Evolutionary conservation across 2,888 invertebrate species (phyloP), one percentile per base, ranked within the genome.

Genomic region (Thera britannica): DNA sequence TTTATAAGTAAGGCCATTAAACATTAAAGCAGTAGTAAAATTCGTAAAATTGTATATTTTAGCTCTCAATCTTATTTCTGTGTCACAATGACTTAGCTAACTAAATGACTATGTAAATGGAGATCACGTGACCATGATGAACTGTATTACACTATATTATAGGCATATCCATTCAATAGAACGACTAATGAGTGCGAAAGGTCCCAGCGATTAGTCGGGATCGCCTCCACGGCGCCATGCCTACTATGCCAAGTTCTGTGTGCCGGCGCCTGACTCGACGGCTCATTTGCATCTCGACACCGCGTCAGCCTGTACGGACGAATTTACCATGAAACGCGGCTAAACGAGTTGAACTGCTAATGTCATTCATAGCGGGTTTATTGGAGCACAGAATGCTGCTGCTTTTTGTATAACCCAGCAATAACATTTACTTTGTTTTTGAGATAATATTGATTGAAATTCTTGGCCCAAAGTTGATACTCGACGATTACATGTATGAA

Each of bases 181-280:
- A 60, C 44, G 61, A 48, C 63, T 71, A 67, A 71, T 68, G 71
- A 71, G 64, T 60, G 67, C 57, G 66, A 70, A 73, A 76, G 74
- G 71, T 61, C 67, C 74, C 77, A 62, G 57, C 82, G 84, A 86
- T 84, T 86, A 85, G 86, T 79, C 75, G 79, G 66, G 48, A 76
- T 77, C 86, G 88, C 71, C 87, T 72, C 74, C 63, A 70, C 73
- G 69, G 69, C 69, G 69, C 69, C 86, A 82, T 81, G 82, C 2
- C 5, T n/a, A 65, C 81, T 59, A 23, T 2, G 9, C 38, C 38
- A 38, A 36, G 23, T 34, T 68, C 68, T 65, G 58, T 61, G 58
- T 2, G n/a, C 65, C 65, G 77, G 77, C 77, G 77, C 77, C 77
- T 71, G 69, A 54, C 68, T 68, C 73, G 73, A 67, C 74, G 73